Conservation (phyloP, 2,797 vertebrate genomes). For the Trachurus trachurus region DNA sequence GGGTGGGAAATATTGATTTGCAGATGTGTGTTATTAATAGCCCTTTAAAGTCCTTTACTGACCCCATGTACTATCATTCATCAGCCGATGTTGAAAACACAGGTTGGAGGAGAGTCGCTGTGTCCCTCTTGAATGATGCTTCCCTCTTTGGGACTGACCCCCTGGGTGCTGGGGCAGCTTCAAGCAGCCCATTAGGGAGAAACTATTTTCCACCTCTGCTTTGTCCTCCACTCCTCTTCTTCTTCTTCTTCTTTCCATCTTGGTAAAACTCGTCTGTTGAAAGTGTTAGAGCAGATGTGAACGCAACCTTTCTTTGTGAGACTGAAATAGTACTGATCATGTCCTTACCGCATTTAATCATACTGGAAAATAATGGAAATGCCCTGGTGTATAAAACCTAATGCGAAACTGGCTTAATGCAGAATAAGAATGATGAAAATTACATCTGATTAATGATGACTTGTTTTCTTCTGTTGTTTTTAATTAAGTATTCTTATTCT, state of each 20-base stretch:
- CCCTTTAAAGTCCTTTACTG: background rate
- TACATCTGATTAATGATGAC: too few relatives aligned
- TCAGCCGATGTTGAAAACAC: slow-evolving; percentile 9
- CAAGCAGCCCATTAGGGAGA: slow-evolving; percentile 90
- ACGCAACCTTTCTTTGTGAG: slow-evolving; percentile 57
- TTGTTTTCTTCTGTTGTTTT: too few relatives aligned
- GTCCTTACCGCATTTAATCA: slow-evolving; percentile 42
- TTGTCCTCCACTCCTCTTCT: slow-evolving; percentile 35
- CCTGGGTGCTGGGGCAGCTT: slow-evolving; percentile 83
- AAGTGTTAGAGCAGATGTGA: slow-evolving; percentile 8
- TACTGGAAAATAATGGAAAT: slow-evolving; percentile 47
- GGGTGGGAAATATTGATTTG: background rate
- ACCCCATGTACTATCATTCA: background rate
- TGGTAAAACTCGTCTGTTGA: slow-evolving; percentile 44
- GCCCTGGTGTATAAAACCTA: background rate
- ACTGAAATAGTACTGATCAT: slow-evolving; percentile 43
- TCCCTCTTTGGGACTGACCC: slow-evolving; percentile 35
- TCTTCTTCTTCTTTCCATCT: slow-evolving; percentile 30
- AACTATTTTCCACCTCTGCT: slow-evolving; percentile 78
- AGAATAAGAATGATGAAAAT: background rate
- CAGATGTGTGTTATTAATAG: slow-evolving; percentile 14
- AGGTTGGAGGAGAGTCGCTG: slow-evolving; percentile 30
- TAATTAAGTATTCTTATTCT: too few relatives aligned
- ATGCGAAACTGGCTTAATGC: slow-evolving; percentile 18
- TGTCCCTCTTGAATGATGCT: slow-evolving; percentile 12